Conservation (phyloP, 1,140 invertebrate species). For the Cardiocondyla obscurior region DNA sequence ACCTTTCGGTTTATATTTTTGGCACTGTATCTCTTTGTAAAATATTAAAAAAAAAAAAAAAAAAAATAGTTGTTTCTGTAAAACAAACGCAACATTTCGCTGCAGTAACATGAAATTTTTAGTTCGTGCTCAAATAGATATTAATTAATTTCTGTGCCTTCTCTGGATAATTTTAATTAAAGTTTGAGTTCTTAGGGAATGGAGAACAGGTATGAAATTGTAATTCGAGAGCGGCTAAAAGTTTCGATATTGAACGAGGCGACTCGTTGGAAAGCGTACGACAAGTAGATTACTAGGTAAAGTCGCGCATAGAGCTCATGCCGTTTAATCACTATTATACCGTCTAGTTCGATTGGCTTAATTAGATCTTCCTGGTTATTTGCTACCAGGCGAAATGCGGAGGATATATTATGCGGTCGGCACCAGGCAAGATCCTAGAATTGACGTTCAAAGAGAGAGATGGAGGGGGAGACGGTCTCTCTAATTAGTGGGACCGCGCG, state of each 20-base stretch:
- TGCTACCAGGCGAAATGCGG: not conserved
- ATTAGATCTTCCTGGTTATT: conserved; percentile 53
- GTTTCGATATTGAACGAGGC: conserved; percentile 8
- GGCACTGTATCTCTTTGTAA: not conserved
- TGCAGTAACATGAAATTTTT: not conserved
- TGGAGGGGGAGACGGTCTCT: not conserved
- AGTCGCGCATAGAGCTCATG: conserved; percentile 45
- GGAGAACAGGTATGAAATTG: conserved; percentile 9
- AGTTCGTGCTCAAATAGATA: not conserved
- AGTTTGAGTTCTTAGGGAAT: not conserved
- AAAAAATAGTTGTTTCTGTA: not conserved
- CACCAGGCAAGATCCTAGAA: not conserved
- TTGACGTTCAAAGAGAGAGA: not conserved
- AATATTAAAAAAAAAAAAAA: not conserved
- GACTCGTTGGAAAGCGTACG: conserved; percentile 25
- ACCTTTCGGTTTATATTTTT: not conserved
- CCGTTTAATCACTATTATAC: conserved; percentile 58
- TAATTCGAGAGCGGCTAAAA: conserved; percentile 20
- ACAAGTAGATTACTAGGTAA: conserved; percentile 38
- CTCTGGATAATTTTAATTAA: conserved; percentile 15
- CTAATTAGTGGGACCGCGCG: conserved; percentile 22
- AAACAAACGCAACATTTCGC: not conserved
- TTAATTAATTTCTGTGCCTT: not conserved
- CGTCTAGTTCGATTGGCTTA: conserved; percentile 53
- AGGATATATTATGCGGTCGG: conserved; percentile 10